phyloP scores from a whole-genome alignment of 37 sponge, comb jelly and placozoan species.

The Halisarca cf. caerulea region DNA sequence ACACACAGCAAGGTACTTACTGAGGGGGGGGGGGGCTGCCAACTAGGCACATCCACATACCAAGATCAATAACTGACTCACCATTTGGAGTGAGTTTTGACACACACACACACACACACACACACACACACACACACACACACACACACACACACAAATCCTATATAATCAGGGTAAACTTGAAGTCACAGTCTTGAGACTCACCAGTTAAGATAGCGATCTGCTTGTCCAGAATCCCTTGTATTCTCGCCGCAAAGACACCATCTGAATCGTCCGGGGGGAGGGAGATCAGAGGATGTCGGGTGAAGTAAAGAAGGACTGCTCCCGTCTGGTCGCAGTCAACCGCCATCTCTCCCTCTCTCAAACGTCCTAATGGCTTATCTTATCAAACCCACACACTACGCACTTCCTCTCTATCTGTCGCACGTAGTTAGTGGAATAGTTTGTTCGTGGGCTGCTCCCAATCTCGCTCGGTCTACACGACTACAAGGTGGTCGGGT shows the following conservation, averaged over 20 bases:
- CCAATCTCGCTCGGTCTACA: too few relatives aligned
- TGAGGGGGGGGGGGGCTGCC: too few relatives aligned
- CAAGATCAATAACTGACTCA: neutral
- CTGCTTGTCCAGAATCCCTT: conserved; percentile 9
- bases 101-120: conserved; percentile 16
- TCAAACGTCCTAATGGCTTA: too few relatives aligned
- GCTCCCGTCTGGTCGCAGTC: neutral
- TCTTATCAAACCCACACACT: too few relatives aligned
- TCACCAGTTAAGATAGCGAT: conserved; percentile 6
- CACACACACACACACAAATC: neutral
- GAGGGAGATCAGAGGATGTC: neutral
- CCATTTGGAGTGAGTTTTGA: neutral
- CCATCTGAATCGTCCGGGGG: neutral
- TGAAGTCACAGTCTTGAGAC: neutral
- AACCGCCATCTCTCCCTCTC: too few relatives aligned
- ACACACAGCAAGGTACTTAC: too few relatives aligned
- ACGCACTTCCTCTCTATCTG: too few relatives aligned
- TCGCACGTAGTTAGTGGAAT: too few relatives aligned
- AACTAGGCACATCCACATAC: neutral
- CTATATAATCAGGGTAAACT: too few relatives aligned
- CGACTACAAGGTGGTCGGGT: too few relatives aligned
- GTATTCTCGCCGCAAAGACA: conserved; percentile 1
- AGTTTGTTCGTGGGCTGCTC: too few relatives aligned
- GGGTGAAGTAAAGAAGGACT: neutral
- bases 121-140: conserved; percentile 16